Conservation (phyloP, 1,140 invertebrate species). For the Scaptomyza montana region DNA sequence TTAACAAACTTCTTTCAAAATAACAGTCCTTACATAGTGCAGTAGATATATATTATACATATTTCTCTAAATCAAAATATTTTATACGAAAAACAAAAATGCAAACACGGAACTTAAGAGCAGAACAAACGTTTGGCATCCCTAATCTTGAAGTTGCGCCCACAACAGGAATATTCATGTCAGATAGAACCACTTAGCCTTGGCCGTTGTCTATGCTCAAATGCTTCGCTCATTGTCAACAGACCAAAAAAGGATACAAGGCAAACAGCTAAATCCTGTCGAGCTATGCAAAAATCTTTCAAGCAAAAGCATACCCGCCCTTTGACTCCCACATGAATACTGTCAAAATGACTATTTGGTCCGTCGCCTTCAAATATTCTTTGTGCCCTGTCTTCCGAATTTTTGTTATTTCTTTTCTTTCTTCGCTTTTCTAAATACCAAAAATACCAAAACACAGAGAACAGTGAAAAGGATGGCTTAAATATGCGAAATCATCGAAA, state of each 20-base stretch:
- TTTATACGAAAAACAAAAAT: no score
- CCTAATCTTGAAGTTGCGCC: constrained; percentile 31
- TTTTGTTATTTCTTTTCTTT: background rate
- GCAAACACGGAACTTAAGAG: no score
- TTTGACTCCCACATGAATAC: constrained; percentile 70
- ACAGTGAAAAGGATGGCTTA: background rate
- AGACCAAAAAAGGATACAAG: constrained; percentile 30
- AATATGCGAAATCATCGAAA: constrained; percentile 32
- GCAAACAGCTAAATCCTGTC: constrained; percentile 44
- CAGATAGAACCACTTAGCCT: constrained; percentile 21
- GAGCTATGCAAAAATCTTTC: constrained; percentile 22
- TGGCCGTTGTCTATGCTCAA: constrained; percentile 59
- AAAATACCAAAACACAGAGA: background rate
- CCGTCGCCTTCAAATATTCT: constrained; percentile 48
- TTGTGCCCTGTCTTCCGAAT: background rate
- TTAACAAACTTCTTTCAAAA: no score
- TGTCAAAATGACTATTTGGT: constrained; percentile 65
- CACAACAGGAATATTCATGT: constrained; percentile 68
- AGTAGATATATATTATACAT: no score
- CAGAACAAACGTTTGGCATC: no score
- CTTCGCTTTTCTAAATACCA: background rate
- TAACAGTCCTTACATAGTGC: no score
- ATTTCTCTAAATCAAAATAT: no score
- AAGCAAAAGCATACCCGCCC: constrained; percentile 36
- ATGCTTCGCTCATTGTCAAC: constrained; percentile 60